These are phyloP conservation scores for Patella depressa DNA, from an alignment of 2,888 invertebrate species.

Conservation along the genomic window DNA sequence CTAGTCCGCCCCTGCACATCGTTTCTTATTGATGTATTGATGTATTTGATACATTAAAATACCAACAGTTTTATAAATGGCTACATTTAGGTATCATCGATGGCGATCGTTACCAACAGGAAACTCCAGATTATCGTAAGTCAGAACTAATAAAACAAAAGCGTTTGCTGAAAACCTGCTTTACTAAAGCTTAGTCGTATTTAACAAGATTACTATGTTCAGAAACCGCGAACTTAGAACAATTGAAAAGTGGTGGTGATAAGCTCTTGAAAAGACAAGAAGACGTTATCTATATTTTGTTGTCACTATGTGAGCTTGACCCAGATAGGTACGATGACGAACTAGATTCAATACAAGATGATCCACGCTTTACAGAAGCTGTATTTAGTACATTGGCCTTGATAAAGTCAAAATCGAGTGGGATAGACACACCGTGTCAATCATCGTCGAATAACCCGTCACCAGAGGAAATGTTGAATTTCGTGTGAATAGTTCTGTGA, in stretches of 20 bases:
- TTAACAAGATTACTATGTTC: conserved; percentile 4
- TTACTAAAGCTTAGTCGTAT: background rate
- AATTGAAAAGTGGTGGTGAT: background rate
- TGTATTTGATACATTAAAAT: too few relatives aligned
- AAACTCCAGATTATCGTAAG: background rate
- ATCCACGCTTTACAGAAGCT: background rate
- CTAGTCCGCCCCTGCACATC: too few relatives aligned
- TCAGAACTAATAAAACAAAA: background rate
- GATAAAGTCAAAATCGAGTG: background rate
- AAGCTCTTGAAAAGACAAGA: background rate
- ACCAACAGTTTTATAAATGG: too few relatives aligned
- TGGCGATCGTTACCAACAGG: too few relatives aligned
- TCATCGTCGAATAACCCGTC: too few relatives aligned
- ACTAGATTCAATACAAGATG: background rate
- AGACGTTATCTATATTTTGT: background rate
- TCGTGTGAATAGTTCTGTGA: too few relatives aligned
- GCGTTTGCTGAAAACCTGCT: background rate
- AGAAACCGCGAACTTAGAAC: conserved; percentile 3
- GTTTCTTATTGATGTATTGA: too few relatives aligned
- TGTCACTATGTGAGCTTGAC: conserved; percentile 4
- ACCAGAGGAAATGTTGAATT: too few relatives aligned
- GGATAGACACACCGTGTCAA: background rate
- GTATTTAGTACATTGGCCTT: background rate
- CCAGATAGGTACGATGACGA: background rate
- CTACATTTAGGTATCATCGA: too few relatives aligned